A percentile compares a stretch with the other conserved stretches of the same genome.
Conservation (phyloP, 1,140 invertebrate species). For the Tetramorium parvispinum region DNA sequence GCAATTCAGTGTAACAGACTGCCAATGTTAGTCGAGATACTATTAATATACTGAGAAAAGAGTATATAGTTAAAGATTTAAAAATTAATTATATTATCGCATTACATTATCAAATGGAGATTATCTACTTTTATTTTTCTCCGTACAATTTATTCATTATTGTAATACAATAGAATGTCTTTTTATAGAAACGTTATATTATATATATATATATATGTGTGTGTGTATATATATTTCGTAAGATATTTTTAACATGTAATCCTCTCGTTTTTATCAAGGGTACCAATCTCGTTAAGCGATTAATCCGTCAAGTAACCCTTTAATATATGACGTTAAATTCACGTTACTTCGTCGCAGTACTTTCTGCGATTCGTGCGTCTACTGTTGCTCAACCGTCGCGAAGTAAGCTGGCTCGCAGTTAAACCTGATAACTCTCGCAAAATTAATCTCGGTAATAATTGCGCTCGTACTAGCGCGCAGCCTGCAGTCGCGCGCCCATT, state of each 20-base stretch:
- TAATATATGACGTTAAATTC: slow-evolving; percentile 54
- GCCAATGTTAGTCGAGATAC: neutral
- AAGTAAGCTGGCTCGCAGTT: slow-evolving; percentile 56
- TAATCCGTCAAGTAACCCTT: slow-evolving; percentile 33
- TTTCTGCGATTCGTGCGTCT: slow-evolving; percentile 40
- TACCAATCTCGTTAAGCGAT: slow-evolving; percentile 43
- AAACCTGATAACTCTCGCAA: slow-evolving; percentile 66
- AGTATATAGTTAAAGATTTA: neutral
- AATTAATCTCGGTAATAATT: slow-evolving; percentile 71
- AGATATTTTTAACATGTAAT: neutral
- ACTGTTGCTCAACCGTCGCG: slow-evolving; percentile 27
- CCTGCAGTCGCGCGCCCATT: slow-evolving; percentile 67
- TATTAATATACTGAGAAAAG: neutral
- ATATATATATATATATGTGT: neutral
- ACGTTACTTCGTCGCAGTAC: slow-evolving; percentile 29
- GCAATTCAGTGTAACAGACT: neutral
- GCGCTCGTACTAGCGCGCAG: slow-evolving; percentile 27
- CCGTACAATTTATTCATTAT: neutral
- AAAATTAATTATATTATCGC: neutral
- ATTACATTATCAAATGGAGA: neutral
- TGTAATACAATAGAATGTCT: too few species aligned
- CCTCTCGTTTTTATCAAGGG: neutral
- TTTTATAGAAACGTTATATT: neutral
- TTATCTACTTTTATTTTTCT: neutral
- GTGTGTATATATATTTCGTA: neutral